phyloP scores from a whole-genome alignment of 2,888 invertebrate genomes.

The Parnassius glacialis region DNA sequence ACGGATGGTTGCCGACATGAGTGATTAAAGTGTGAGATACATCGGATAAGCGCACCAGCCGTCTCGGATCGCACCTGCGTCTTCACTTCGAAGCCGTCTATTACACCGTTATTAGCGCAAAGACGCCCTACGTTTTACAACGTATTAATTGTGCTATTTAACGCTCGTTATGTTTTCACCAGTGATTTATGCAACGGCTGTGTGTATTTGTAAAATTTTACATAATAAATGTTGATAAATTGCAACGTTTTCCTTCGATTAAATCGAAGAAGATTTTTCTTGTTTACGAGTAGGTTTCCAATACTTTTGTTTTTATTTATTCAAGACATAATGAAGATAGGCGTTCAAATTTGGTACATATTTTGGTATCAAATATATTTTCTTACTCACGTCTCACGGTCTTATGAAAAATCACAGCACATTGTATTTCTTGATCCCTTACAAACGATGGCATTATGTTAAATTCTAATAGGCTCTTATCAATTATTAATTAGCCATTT shows the following conservation, averaged over 20 bases:
- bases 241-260: neutral
- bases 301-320: too few species aligned
- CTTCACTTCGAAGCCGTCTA: slow-evolving; percentile 51
- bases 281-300: too few species aligned
- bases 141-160: slow-evolving; percentile 68
- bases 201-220: slow-evolving; percentile 2
- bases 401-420: too few species aligned
- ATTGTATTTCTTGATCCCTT: too few species aligned
- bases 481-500: too few species aligned
- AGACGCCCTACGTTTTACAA: slow-evolving; percentile 64
- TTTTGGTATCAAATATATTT: too few species aligned
- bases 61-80: slow-evolving; percentile 58
- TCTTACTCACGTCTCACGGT: too few species aligned
- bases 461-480: too few species aligned
- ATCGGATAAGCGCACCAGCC: slow-evolving; percentile 46
- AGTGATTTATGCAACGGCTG: slow-evolving; percentile 20
- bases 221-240: neutral
- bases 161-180: slow-evolving; percentile 51
- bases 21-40: slow-evolving; percentile 63
- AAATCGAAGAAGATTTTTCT: too few species aligned
- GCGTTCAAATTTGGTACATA: too few species aligned
- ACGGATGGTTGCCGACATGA: slow-evolving; percentile 59
- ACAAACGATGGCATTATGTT: too few species aligned
- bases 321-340: too few species aligned
- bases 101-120: slow-evolving; percentile 62